phyloP scores from a whole-genome alignment of 2,888 invertebrate species.

The Euproctis similis region DNA sequence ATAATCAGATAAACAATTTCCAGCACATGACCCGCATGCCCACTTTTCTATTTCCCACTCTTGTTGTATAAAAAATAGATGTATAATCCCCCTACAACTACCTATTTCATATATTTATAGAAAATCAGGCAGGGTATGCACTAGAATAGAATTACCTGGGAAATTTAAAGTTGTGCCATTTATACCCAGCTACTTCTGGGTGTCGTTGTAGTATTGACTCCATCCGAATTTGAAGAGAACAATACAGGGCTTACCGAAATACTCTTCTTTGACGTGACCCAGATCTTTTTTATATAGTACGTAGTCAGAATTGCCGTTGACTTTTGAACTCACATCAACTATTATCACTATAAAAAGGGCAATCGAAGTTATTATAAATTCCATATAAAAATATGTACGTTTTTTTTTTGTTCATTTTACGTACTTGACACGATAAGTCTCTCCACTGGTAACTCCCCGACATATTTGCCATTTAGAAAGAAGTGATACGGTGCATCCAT shows the following conservation, averaged over 20 bases:
- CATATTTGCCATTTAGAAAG: slow-evolving; percentile 46
- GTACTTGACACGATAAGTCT: slow-evolving; percentile 58
- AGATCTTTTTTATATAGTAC: slow-evolving; percentile 52
- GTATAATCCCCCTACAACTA: too few relatives aligned
- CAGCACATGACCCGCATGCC: too few relatives aligned
- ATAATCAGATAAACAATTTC: too few relatives aligned
- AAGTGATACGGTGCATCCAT: slow-evolving; percentile 79
- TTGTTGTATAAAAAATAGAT: too few relatives aligned
- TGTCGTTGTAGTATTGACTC: slow-evolving; percentile 61
- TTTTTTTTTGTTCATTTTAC: slow-evolving; percentile 14
- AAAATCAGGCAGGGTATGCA: too few relatives aligned
- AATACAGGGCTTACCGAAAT: slow-evolving; percentile 44
- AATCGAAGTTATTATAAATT: too few relatives aligned
- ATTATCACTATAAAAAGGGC: slow-evolving; percentile 49
- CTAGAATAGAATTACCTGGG: slow-evolving; percentile 41
- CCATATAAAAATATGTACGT: too few relatives aligned
- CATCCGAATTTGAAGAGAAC: slow-evolving; percentile 71
- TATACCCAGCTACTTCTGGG: slow-evolving; percentile 54
- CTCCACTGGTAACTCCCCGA: slow-evolving; percentile 70
- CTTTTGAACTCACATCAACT: slow-evolving; percentile 51
- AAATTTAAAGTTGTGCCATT: slow-evolving; percentile 33
- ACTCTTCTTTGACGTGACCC: slow-evolving; percentile 32
- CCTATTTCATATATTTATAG: too few relatives aligned
- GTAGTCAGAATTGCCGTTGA: slow-evolving; percentile 51
- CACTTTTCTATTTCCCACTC: too few relatives aligned